Conservation (phyloP, 2,113 vertebrate genomes). For the Spea multiplicata region DNA sequence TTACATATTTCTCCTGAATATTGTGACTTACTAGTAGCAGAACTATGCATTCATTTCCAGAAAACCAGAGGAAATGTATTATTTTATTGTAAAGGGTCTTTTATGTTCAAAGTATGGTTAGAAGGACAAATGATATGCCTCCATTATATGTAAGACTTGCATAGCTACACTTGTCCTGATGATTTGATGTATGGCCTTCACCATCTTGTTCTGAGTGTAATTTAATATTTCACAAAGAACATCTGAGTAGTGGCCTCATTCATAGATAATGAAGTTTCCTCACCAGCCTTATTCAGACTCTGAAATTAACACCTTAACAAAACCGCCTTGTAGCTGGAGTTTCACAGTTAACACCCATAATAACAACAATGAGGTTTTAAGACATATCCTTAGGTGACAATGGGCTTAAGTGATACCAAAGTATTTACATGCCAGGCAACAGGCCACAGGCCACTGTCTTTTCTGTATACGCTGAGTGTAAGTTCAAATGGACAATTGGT, state of each 20-base stretch:
- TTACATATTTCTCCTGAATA: too few relatives aligned
- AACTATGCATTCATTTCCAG: too few relatives aligned
- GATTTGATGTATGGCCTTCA: background rate
- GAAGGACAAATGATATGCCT: background rate
- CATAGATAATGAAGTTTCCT: background rate
- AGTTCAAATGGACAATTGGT: too few relatives aligned
- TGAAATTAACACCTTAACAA: conserved; percentile 1
- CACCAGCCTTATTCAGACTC: background rate
- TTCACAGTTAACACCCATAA: conserved; percentile 25
- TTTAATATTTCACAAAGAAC: background rate
- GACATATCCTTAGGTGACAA: conserved; percentile 4
- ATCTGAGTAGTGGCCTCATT: background rate
- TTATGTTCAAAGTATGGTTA: background rate
- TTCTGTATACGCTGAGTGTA: too few relatives aligned
- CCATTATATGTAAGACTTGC: background rate
- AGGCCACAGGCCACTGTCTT: background rate
- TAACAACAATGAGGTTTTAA: background rate
- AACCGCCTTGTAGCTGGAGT: background rate
- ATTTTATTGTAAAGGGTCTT: background rate
- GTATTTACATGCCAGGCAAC: background rate
- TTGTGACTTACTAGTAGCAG: too few relatives aligned
- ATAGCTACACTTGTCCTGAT: background rate
- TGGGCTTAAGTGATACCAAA: too few relatives aligned
- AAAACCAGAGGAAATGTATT: too few relatives aligned
- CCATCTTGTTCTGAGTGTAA: background rate